These are phyloP conservation scores for Trachelus troglodyta DNA, from an alignment of 2,888 invertebrate species.

Conservation along the genomic window DNA sequence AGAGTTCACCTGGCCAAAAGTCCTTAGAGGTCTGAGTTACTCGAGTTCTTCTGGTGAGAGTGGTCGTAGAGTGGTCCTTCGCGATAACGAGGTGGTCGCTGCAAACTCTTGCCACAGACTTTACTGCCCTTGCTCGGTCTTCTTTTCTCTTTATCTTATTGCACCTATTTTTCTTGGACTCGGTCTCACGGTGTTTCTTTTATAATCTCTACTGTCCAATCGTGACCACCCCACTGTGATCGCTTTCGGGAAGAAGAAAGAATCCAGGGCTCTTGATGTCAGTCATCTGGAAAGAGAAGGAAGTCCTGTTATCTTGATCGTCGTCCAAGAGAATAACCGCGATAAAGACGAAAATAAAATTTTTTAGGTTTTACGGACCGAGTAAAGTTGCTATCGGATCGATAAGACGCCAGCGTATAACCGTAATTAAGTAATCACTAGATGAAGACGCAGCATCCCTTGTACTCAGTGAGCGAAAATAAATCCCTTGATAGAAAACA, in stretches of 20 bases:
- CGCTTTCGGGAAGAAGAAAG: background rate
- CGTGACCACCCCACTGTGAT: background rate
- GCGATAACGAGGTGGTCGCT: background rate
- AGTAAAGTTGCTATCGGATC: background rate
- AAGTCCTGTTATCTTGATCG: background rate
- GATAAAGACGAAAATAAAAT: background rate
- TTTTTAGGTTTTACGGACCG: background rate
- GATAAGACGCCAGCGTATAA: background rate
- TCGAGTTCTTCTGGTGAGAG: background rate
- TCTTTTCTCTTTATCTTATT: background rate
- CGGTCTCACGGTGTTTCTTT: background rate
- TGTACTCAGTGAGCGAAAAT: background rate
- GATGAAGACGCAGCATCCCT: background rate
- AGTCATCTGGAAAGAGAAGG: background rate
- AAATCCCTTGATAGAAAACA: background rate
- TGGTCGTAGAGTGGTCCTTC: background rate
- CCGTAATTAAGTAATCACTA: background rate
- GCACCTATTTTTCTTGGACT: background rate
- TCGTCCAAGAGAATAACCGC: background rate
- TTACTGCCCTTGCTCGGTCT: background rate
- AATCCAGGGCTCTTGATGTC: background rate
- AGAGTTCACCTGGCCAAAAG: background rate
- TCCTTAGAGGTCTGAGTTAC: background rate
- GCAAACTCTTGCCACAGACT: background rate
- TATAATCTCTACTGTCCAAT: background rate